Evolutionary conservation across 2,797 vertebrate genomes (phyloP).

Genomic region (Amazonetta brasiliensis): DNA sequence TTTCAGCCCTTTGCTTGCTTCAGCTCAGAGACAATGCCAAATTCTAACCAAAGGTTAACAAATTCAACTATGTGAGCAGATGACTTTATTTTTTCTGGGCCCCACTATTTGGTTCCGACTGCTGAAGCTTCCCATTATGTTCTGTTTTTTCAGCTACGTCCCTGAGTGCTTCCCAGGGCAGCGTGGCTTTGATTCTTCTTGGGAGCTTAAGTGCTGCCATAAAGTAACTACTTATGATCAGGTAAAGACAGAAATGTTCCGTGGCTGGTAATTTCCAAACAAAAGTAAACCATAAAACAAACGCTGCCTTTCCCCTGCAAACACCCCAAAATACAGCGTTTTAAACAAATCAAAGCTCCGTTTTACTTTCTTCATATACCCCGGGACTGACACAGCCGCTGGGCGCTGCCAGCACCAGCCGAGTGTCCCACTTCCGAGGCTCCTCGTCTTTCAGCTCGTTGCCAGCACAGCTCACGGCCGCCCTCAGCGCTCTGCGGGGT

Average conservation of each 20-base stretch:
- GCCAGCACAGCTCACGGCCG: rapidly evolving
- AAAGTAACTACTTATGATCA: neutral
- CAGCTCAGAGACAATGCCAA: neutral
- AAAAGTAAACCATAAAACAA: neutral
- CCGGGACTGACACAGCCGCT: neutral
- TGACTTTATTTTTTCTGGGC: neutral
- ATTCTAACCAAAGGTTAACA: neutral
- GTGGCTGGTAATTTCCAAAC: neutral
- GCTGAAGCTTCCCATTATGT: neutral
- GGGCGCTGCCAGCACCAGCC: neutral
- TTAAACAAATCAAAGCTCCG: neutral
- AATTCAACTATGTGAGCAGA: neutral
- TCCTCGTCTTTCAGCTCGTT: neutral
- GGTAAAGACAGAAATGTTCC: neutral
- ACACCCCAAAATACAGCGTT: neutral
- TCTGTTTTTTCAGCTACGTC: neutral
- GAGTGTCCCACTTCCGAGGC: neutral
- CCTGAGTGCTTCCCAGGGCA: neutral
- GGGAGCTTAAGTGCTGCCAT: neutral
- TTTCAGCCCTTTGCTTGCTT: neutral
- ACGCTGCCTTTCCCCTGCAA: neutral
- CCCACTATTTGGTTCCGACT: neutral
- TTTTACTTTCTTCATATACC: neutral
- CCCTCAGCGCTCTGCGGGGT: rapidly evolving
- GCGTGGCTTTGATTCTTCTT: neutral